These are phyloP conservation scores for Rhagium mordax DNA, from an alignment of 2,888 invertebrate genomes.

Conservation along the genomic window DNA sequence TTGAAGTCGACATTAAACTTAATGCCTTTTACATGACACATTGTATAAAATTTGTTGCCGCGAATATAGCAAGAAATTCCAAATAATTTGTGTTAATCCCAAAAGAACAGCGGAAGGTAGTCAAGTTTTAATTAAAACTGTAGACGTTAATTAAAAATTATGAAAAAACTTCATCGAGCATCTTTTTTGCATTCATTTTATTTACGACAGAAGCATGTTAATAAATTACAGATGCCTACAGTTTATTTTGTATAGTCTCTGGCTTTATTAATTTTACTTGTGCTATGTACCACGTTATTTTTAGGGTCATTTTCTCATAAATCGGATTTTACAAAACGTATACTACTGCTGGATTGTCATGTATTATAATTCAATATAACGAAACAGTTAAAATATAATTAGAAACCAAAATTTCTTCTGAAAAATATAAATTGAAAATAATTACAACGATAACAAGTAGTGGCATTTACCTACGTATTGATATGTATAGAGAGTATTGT, in stretches of 20 bases:
- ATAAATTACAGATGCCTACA: background rate
- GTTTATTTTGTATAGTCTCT: background rate
- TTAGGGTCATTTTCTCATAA: background rate
- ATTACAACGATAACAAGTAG: too few relatives aligned
- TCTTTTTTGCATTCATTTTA: background rate
- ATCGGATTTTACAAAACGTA: background rate
- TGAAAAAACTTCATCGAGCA: background rate
- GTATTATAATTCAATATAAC: too few relatives aligned
- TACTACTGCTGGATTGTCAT: too few relatives aligned
- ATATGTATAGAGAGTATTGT: too few relatives aligned
- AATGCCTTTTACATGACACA: background rate
- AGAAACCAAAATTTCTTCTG: too few relatives aligned
- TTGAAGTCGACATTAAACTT: constrained; percentile 4
- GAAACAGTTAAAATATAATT: too few relatives aligned
- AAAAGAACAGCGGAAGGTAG: background rate
- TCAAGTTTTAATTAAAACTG: constrained; percentile 19
- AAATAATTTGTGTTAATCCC: constrained; percentile 5
- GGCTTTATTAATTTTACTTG: background rate
- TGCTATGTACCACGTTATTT: background rate
- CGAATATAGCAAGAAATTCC: background rate
- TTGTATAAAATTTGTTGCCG: constrained; percentile 8
- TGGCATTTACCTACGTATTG: too few relatives aligned
- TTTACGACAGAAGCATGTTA: background rate
- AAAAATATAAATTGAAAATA: too few relatives aligned
- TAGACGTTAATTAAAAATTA: constrained; percentile 15